Conservation (phyloP, 2,797 vertebrate genomes). For the Cyprinella venusta region DNA sequence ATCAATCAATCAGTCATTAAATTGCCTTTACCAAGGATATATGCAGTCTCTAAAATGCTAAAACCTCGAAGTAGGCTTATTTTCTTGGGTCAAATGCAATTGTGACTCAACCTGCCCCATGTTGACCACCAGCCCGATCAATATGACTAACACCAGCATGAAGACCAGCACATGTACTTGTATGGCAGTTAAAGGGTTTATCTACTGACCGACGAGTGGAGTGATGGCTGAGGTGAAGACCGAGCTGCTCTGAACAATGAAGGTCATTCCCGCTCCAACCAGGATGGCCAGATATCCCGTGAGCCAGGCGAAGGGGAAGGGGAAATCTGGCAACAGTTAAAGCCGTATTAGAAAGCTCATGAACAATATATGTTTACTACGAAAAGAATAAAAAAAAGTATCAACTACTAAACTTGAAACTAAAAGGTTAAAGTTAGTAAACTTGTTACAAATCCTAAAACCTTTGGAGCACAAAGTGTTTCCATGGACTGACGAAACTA, state of each 20-base stretch:
- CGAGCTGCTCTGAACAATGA: slow-evolving; percentile 96
- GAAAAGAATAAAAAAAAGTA: neutral
- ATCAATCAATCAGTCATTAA: too few species aligned
- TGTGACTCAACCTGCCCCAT: too few species aligned
- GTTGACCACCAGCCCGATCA: neutral
- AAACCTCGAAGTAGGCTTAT: neutral
- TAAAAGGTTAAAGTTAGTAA: neutral
- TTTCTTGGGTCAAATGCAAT: neutral
- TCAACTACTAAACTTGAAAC: neutral
- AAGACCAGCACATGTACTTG: neutral
- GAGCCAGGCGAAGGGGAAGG: slow-evolving; percentile 92
- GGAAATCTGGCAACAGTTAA: slow-evolving; percentile 84
- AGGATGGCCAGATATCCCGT: slow-evolving; percentile 94
- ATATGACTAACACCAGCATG: neutral
- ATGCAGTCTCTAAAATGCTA: neutral
- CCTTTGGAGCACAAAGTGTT: neutral
- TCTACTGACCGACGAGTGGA: slow-evolving; percentile 91
- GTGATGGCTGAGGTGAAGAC: slow-evolving; percentile 98
- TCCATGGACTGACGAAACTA: neutral
- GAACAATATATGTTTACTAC: slow-evolving; percentile 10
- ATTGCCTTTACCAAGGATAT: too few species aligned
- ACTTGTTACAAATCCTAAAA: neutral
- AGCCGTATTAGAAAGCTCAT: neutral
- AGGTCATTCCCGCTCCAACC: slow-evolving; percentile 96
- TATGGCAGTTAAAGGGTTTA: neutral